Evolutionary conservation across 2,797 vertebrate genomes (phyloP).

Genomic region (Ceyx erithaca): DNA sequence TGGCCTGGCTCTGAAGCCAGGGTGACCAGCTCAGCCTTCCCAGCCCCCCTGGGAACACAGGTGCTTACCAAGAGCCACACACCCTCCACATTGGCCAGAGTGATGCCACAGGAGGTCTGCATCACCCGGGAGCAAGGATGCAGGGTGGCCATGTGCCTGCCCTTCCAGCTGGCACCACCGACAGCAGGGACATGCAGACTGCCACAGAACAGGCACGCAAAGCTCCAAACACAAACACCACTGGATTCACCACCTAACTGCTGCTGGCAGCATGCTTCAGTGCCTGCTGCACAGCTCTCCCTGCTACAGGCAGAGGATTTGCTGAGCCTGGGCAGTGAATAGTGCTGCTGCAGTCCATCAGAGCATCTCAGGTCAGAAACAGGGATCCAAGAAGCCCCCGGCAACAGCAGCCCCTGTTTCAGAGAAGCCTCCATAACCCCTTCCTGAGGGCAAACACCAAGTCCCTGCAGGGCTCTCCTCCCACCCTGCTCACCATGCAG

Average conservation of each 20-base stretch:
- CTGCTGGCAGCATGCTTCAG: not conserved
- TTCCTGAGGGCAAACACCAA: not conserved
- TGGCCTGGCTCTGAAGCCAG: not conserved
- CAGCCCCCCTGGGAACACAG: not conserved
- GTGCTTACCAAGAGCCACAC: not conserved
- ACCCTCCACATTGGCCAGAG: not conserved
- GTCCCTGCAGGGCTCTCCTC: not conserved
- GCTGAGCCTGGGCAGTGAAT: not conserved
- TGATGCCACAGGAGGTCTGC: not conserved
- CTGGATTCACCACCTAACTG: not conserved
- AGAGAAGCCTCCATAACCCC: not conserved
- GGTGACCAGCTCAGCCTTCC: not conserved
- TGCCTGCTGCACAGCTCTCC: not conserved
- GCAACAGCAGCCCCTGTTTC: not conserved
- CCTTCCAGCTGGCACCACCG: fast-evolving
- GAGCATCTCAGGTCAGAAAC: not conserved
- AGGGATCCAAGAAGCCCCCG: not conserved
- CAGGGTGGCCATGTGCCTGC: not conserved
- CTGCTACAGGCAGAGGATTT: not conserved
- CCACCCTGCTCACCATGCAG: not conserved
- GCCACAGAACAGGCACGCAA: not conserved
- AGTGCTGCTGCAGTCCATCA: not conserved
- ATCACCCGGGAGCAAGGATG: fast-evolving
- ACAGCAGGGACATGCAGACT: not conserved
- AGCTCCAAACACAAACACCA: fast-evolving